Base-by-base conservation (phyloP, 37 sponge, comb jelly and placozoan genomes). In the Diacarnus erythraeanus region DNA sequence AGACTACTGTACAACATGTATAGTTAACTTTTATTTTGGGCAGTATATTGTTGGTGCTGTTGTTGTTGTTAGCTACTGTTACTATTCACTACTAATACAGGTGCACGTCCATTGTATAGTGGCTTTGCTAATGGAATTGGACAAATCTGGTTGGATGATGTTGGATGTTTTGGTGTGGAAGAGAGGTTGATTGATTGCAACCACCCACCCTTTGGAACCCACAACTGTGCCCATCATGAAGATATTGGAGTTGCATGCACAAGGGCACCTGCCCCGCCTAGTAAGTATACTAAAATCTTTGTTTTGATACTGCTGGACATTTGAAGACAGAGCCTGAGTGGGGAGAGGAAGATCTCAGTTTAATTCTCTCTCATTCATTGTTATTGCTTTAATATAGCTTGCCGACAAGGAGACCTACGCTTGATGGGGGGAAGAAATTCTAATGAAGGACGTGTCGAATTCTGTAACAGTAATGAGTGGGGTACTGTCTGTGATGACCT, bases 401-500 rank as follows among this genome's bases (percentile, higher is more conserved):
- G 64, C 20, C 9, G 30, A 6, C 6, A 61, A 6, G 64, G 64
- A 23, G 64, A 61, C 21, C 25, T 61, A 12, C 25, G 64, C 5
- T 27, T 61, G 30, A 25, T 61, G 4, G 30, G 30, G 8, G 64
- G 64, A 29, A 6, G 29, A 12, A 44, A 43, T 23, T 8, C 51
- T 17, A 20, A 78, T 42, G 77, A 80, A 9, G 82, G 82, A 59
- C 38, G 82, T 21, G 57, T 80, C 12, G 82, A 80, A 27, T 40
- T 80, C 34, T 74, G 57, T 36, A n/a, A 77, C 12, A 72, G 33
- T 15, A 31, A 33, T 18, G 3, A 29, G 12, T 80, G 82, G 82
- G 82, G 82, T 12, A 80, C 82, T 8, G 82, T 80, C 6, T 80
- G 82, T 57, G 77, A 80, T 6, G 77, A 80, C 39, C 10, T 25